Base-by-base conservation (phyloP, 2,888 invertebrate species). In the Ametastegia equiseti region DNA sequence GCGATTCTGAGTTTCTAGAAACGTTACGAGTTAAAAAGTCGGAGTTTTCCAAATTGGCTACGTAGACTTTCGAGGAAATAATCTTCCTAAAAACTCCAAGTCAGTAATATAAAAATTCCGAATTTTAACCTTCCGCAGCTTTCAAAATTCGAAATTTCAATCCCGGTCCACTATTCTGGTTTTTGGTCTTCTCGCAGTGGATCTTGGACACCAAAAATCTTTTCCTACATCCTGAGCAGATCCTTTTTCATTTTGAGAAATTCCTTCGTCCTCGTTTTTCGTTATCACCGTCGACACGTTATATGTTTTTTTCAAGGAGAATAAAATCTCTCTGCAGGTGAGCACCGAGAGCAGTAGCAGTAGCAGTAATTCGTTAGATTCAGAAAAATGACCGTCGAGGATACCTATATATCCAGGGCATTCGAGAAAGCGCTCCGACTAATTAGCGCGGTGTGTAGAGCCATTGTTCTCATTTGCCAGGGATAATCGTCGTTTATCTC, bases 401-500 rank as follows among this genome's bases (percentile, higher is more conserved):
- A n/a, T n/a, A n/a, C n/a, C n/a, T n/a, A 75, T 54, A 45, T 27
- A 75, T 75, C 75, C 75, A 45, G 75, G 19, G 36, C 13, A 54
- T 71, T 54, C 15, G 15, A 9, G 75, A 13, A 19, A 19, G 47
- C 45, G n/a, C n/a, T n/a, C n/a, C 36, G 75, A 54, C 75, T 75
- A 75, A 75, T 75, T 75, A 75, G 75, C 50, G 30, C 75, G 75
- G 50, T 75, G 75, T 75, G 75, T 75, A 75, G 36, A 75, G 50
- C 75, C 75, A 75, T 75, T 75, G 75, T 75, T 75, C 75, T 54
- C 54, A 30, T 75, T 75, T 54, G 36, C 75, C 36, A 36, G 75
- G 75, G 23, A 75, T 75, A 75, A 75, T 75, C 54, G 75, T 54
- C 75, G 75, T 54, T 75, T 75, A 75, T 75, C 75, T 75, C 42